Base-by-base conservation (phyloP, 2,888 invertebrate species). In the Sisyra nigra region DNA sequence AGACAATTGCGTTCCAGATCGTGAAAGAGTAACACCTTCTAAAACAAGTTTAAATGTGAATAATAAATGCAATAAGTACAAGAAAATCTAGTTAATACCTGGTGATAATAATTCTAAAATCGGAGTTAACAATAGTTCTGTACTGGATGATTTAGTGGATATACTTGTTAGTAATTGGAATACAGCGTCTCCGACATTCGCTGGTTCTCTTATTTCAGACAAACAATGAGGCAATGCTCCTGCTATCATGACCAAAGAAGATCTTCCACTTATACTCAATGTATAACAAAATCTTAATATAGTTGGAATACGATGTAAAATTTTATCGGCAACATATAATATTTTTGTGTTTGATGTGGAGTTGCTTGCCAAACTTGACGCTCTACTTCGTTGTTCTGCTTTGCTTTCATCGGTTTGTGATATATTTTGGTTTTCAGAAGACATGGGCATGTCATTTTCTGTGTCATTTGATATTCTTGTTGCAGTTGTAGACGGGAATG, bases 331-430 rank as follows among this genome's bases (percentile, higher is more conserved):
- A 42, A 85, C 72, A 57, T 80, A 82, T 7, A 80, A 79, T 42
- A 73, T 66, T 42, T 34, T 31, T 11, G 7, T n/a, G n/a, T n/a
- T 3, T 30, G 43, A 15, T 14, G 8, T 11, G 14, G 19, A 18
- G 4, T 10, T 10, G 38, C 38, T 24, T 24, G 24, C 24, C 24
- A 24, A 18, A n/a, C 35, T 19, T 29, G 34, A 35, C 7, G 37
- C 37, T 17, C 17, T 17, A 15, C 17, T 13, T 37, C 29, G 66
- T 54, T 75, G 74, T 52, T 75, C 76, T 0, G 81, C 84, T 67
- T 87, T 87, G 57, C 80, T 83, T 61, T 89, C 88, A 57, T 89
- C 88, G 0, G 88, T 89, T 65, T 85, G 85, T 17, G 71, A 68
- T 14, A 60, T 66, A 42, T 61, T 62, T 19, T 52, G 51, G 14